Conservation (phyloP, 2,888 invertebrate genomes). For the Pterostichus madidus region DNA sequence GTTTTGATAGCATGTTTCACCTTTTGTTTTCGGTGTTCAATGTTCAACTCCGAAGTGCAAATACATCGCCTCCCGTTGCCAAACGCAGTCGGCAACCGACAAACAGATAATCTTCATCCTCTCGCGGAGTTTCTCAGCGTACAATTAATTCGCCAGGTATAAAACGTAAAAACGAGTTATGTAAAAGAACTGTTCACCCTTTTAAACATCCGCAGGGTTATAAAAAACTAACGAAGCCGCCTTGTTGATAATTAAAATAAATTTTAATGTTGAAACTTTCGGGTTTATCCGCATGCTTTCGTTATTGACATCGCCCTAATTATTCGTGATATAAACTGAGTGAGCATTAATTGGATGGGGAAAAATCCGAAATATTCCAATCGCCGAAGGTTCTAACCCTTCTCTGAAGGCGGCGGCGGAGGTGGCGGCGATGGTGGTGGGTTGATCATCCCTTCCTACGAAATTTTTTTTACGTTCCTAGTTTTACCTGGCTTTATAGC, state of each 20-base stretch:
- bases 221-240: slow-evolving; percentile 55
- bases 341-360: slow-evolving; percentile 56
- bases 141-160: slow-evolving; percentile 62
- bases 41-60: slow-evolving; percentile 17
- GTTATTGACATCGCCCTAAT: slow-evolving; percentile 62
- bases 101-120: slow-evolving; percentile 4
- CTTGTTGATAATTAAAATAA: slow-evolving; percentile 61
- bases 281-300: slow-evolving; percentile 49
- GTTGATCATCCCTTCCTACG: slow-evolving; percentile 30
- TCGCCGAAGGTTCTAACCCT: slow-evolving; percentile 34
- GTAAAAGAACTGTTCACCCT: slow-evolving; percentile 50
- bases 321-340: slow-evolving; percentile 63
- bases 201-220: slow-evolving; percentile 45
- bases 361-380: slow-evolving; percentile 52
- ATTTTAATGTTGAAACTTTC: slow-evolving; percentile 45
- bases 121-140: slow-evolving; percentile 19
- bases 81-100: not conserved
- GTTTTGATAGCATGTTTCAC: slow-evolving; percentile 17
- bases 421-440: not conserved
- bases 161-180: slow-evolving; percentile 62
- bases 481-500: slow-evolving; percentile 45
- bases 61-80: slow-evolving; percentile 8
- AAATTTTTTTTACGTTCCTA: slow-evolving; percentile 41
- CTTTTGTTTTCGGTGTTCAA: not conserved
- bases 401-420: slow-evolving; percentile 12